phyloP scores from a whole-genome alignment of 2,113 vertebrate species.

The Morone saxatilis region DNA sequence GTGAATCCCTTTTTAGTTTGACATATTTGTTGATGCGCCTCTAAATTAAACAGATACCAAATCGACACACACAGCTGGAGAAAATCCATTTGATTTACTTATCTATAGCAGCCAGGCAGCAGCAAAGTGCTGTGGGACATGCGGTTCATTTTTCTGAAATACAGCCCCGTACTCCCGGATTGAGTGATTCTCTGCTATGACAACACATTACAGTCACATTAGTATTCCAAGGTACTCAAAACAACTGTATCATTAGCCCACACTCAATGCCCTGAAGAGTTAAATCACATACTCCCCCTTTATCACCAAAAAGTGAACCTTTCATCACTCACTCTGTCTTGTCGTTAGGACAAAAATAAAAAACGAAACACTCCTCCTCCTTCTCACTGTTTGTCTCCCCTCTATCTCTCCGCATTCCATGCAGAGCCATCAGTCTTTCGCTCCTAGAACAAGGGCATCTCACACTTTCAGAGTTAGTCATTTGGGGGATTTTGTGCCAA shows the following conservation, averaged over 20 bases:
- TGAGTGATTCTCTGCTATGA: conserved; percentile 60
- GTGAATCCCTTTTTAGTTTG: conserved; percentile 38
- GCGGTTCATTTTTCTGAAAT: conserved; percentile 49
- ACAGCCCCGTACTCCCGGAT: conserved; percentile 38
- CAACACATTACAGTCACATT: conserved; percentile 67
- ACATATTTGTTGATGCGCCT: conserved; percentile 49
- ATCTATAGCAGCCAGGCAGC: conserved; percentile 73
- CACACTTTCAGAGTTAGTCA: conserved; percentile 55
- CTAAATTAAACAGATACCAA: conserved; percentile 69
- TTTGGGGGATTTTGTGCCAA: conserved; percentile 61
- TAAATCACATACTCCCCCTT: conserved; percentile 53
- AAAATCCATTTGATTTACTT: conserved; percentile 76
- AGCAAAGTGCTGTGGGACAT: conserved; percentile 69
- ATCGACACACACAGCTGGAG: conserved; percentile 53
- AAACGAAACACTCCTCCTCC: conserved; percentile 3
- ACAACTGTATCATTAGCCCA: conserved; percentile 71
- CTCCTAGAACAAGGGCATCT: conserved; percentile 65
- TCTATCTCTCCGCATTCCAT: conserved; percentile 30
- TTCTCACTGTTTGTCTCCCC: conserved; percentile 32
- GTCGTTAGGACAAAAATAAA: conserved; percentile 46
- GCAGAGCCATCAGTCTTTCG: conserved; percentile 59
- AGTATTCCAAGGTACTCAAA: conserved; percentile 71
- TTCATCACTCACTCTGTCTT: conserved; percentile 61
- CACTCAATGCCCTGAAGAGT: conserved; percentile 59
- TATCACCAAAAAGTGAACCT: conserved; percentile 66